Evolutionary conservation across 1,140 invertebrate species (phyloP), one percentile per base, ranked within the genome.

Genomic region (Elysia chlorotica): DNA sequence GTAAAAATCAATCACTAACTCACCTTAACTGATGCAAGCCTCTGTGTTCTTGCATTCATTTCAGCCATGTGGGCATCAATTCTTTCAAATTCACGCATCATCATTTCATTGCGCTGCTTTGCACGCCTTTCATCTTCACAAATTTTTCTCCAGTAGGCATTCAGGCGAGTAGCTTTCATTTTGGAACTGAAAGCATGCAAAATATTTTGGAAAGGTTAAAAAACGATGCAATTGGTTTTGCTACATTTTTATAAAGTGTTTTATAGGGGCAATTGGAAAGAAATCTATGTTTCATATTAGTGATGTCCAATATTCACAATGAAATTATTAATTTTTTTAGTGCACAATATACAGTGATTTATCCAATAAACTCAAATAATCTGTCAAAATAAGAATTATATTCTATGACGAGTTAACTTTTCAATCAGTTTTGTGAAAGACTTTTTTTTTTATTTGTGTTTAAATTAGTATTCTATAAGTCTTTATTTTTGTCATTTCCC

Each of bases 81-180:
- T 54, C 82, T 65, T n/a, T 86, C 81, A 78, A 87, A 78, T 28
- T 86, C 81, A 54, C 76, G 66, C 14, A 85, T 36, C 25, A 86
- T 67, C 72, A 82, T 78, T 41, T 83, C 79, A 80, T 87, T 87
- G 66, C 85, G 76, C 54, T 79, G 74, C 59, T 81, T 81, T 62
- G 82, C 84, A 65, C 76, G 74, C 53, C 79, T 79, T 67, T 85
- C 82, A 74, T 86, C 83, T 56, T 84, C 81, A 82, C 85, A 86
- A 33, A 86, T 73, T 66, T 83, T 83, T 71, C 77, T 83, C 85
- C 85, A 86, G 70, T 86, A 85, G 35, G 69, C 80, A 31, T 85
- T 79, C 48, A 86, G 68, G 31, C 79, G 80, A 19, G 76, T 65
- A 25, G 81, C 82, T 74, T 81, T 80, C 62, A 86, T 62, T 56